Evolutionary conservation across 2,113 vertebrate species (phyloP), one percentile per base, ranked within the genome.

Genomic region (Gymnarchus niloticus): DNA sequence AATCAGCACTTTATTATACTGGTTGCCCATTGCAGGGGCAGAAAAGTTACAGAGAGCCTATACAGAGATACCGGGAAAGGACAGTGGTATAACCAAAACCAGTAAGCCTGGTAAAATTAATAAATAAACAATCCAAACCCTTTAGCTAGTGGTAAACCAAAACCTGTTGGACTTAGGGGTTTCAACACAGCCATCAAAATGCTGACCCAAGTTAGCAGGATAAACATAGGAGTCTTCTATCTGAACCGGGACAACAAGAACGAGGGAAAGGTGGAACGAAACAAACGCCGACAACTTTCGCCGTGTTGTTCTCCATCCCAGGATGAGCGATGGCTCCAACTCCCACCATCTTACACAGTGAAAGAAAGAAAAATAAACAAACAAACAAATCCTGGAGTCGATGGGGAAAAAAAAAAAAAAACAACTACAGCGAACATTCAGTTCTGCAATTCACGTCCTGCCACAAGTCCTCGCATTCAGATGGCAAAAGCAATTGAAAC

Each of bases 401-500:
- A 69, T 2, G 25, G 21, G 21, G 54, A 56, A 19, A 33, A 28
- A 33, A 33, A 65, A 54, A 54, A 81, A 54, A 54, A 37, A 56
- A 76, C 83, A 84, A 10, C 6, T 46, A 25, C n/a, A 37, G 76
- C 52, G 51, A 76, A 85, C 12, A 28, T 33, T 85, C 37, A 44
- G 48, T 51, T 73, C 83, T 51, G 86, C 81, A 83, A 89, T 91
- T 90, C 88, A 87, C 87, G 85, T 86, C 87, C 87, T 85, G 84
- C 83, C 54, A 3, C 61, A 81, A 84, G 83, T 83, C 69, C 69
- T 89, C 88, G 86, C 85, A 86, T 90, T 91, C 89, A 91, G 56
- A 90, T 91, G 87, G 88, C 90, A 89, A 87, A 81, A 89, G 88
- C 91, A 94, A 94, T 95, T 94, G 93, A 94, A 90, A 94, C 91